These are phyloP conservation scores for Lasioglossum morio DNA, from an alignment of 2,888 invertebrate species.

Conservation along the genomic window DNA sequence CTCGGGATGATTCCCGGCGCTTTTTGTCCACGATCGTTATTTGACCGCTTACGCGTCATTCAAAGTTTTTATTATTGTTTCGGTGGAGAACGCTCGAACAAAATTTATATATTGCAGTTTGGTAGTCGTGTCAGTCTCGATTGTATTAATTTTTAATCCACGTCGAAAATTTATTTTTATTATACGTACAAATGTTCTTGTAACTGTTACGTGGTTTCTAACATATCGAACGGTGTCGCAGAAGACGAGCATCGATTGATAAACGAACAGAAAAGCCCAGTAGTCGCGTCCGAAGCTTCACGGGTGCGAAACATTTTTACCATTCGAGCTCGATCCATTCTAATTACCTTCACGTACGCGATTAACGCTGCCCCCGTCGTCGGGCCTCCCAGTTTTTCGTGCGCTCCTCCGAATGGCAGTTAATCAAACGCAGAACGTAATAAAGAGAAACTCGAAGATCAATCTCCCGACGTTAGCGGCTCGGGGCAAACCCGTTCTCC, in stretches of 20 bases:
- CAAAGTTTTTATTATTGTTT: not conserved
- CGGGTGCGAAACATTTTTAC: not conserved
- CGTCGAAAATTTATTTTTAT: not conserved
- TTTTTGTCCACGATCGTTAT: not conserved
- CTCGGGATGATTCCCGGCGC: not conserved
- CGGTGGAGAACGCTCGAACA: not conserved
- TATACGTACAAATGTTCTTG: too few relatives aligned
- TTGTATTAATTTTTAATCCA: not conserved
- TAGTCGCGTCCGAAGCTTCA: not conserved
- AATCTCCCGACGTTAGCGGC: slow-evolving; percentile 45
- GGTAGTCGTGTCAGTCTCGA: not conserved
- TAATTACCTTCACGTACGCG: slow-evolving; percentile 33
- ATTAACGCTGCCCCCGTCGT: slow-evolving; percentile 12
- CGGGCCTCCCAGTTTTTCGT: slow-evolving; percentile 21
- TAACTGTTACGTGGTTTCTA: too few relatives aligned
- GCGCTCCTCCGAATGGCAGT: slow-evolving; percentile 23
- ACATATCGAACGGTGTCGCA: too few relatives aligned
- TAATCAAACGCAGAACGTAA: slow-evolving; percentile 58
- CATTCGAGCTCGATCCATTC: not conserved
- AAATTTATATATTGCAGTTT: not conserved
- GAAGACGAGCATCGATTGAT: too few relatives aligned
- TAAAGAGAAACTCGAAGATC: slow-evolving; percentile 67
- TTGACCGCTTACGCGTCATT: not conserved
- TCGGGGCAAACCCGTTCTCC: slow-evolving; percentile 59
- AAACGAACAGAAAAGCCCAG: not conserved